phyloP scores from a whole-genome alignment of 2,888 invertebrate genomes.

The Lymantria monacha region DNA sequence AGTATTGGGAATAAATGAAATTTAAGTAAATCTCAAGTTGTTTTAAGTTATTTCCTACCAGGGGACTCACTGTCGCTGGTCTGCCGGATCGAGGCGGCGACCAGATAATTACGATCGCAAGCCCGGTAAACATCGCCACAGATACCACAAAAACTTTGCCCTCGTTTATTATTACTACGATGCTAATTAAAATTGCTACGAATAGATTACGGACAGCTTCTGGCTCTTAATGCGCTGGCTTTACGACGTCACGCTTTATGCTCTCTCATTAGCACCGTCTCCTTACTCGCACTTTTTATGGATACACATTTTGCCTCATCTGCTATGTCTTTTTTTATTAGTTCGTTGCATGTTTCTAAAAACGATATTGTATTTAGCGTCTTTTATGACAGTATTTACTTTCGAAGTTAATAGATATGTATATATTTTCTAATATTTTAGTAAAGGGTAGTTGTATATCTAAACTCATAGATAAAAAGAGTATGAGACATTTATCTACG shows the following conservation, averaged over 20 bases:
- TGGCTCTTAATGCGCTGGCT: conserved; percentile 77
- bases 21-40: conserved; percentile 61
- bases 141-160: conserved; percentile 75
- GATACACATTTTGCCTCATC: conserved; percentile 54
- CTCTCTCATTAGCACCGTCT: conserved; percentile 75
- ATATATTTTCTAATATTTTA: too few relatives aligned
- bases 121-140: conserved; percentile 59
- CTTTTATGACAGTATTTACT: neutral
- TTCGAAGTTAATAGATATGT: too few relatives aligned
- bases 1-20: conserved; percentile 20
- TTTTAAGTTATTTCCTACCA: conserved; percentile 62
- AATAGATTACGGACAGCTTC: conserved; percentile 78
- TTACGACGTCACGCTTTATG: conserved; percentile 80
- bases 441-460: too few relatives aligned
- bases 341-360: conserved; percentile 32
- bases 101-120: conserved; percentile 44
- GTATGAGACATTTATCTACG: too few relatives aligned
- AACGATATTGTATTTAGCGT: neutral
- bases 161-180: conserved; percentile 73
- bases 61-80: conserved; percentile 34
- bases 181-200: conserved; percentile 80
- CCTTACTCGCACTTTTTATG: conserved; percentile 66
- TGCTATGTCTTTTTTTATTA: conserved; percentile 46
- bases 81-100: conserved; percentile 25
- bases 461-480: too few relatives aligned